Conservation (phyloP, 2,888 invertebrate species). For the Allygus modestus region DNA sequence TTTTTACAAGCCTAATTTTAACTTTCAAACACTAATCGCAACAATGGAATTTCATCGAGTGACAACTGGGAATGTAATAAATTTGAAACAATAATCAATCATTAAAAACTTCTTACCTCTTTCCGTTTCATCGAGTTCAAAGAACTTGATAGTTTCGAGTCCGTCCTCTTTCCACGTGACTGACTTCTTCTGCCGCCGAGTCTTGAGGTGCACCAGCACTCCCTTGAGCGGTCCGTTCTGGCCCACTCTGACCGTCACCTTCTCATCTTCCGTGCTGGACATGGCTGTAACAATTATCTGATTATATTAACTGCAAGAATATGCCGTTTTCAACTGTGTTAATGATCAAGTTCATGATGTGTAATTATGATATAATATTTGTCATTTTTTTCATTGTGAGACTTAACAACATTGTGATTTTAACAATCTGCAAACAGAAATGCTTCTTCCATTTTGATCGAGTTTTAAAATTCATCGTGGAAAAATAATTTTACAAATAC, state of each 20-base stretch:
- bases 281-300: conserved; percentile 34
- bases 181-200: conserved; percentile 82
- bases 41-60: too few relatives aligned
- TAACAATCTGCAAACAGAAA: too few relatives aligned
- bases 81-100: too few relatives aligned
- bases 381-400: too few relatives aligned
- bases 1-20: too few relatives aligned
- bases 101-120: conserved; percentile 76
- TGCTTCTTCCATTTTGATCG: too few relatives aligned
- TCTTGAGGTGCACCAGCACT: conserved; percentile 69
- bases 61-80: too few relatives aligned
- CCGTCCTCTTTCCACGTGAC: conserved; percentile 91
- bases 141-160: conserved; percentile 90
- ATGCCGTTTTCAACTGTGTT: neutral
- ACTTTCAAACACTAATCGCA: too few relatives aligned
- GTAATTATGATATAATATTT: too few relatives aligned
- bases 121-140: conserved; percentile 97
- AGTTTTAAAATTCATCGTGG: too few relatives aligned
- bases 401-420: too few relatives aligned
- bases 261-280: conserved; percentile 46
- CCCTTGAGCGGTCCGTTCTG: conserved; percentile 66
- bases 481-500: too few relatives aligned
- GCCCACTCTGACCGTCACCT: neutral
- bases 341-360: neutral
- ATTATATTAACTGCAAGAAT: neutral